phyloP scores from a whole-genome alignment of 2,888 invertebrate species.

The Nemotelus nigrinus region DNA sequence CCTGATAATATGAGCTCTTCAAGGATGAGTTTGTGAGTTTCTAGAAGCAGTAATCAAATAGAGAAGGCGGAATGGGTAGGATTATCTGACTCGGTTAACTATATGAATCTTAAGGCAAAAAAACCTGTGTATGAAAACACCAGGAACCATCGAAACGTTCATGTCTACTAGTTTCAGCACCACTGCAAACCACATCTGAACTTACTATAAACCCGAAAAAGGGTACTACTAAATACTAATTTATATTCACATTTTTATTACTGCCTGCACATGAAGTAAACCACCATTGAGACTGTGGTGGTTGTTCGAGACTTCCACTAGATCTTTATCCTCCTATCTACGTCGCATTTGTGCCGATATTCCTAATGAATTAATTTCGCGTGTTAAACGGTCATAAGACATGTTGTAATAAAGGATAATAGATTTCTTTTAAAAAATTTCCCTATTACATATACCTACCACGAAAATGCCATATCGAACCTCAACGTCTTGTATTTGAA shows the following conservation, averaged over 20 bases:
- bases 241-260: conserved; percentile 28
- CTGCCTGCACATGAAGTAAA: background rate
- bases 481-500: too few species aligned
- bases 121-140: too few species aligned
- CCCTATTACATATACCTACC: too few species aligned
- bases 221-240: background rate
- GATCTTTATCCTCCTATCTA: background rate
- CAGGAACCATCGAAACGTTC: too few species aligned
- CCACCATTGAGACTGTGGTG: background rate
- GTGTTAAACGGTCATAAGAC: conserved; percentile 11
- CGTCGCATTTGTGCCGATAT: background rate
- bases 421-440: background rate
- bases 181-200: background rate
- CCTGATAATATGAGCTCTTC: too few species aligned
- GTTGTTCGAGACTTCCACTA: conserved; percentile 4
- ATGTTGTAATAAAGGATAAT: background rate
- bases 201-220: background rate
- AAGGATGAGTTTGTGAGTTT: too few species aligned
- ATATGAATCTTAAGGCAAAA: too few species aligned
- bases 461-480: too few species aligned
- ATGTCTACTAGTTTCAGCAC: background rate
- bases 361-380: conserved; percentile 22
- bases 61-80: too few species aligned
- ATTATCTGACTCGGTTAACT: too few species aligned
- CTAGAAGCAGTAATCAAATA: too few species aligned